Evolutionary conservation across 2,113 vertebrate genomes (phyloP).

Genomic region (Rhagologus leucostigma): DNA sequence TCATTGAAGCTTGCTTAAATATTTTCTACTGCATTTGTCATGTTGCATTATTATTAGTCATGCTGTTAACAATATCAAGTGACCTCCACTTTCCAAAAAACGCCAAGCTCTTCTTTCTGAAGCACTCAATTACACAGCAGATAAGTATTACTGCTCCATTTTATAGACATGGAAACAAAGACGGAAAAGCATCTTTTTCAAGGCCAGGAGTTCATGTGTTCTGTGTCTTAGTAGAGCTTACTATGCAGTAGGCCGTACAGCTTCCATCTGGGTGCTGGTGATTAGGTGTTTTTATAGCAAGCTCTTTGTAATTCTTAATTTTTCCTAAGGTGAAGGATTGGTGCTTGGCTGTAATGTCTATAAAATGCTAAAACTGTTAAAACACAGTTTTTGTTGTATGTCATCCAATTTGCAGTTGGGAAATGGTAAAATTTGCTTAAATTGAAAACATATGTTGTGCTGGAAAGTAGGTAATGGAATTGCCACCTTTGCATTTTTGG

Average conservation of each 20-base stretch:
- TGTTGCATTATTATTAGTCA: not conserved
- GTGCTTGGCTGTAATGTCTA: constrained; percentile 8
- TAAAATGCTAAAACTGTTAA: constrained; percentile 53
- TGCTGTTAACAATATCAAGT: not conserved
- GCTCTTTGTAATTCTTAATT: constrained; percentile 32
- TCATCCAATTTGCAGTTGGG: constrained; percentile 55
- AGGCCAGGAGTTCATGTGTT: not conserved
- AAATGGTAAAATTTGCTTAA: constrained; percentile 33
- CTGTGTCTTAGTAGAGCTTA: not conserved
- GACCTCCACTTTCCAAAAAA: not conserved
- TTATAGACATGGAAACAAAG: not conserved
- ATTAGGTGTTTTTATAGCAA: constrained; percentile 38
- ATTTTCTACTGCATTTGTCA: not conserved
- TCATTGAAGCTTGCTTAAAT: not conserved
- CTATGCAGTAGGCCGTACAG: not conserved
- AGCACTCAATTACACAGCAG: not conserved
- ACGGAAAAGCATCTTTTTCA: not conserved
- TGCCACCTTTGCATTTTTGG: constrained; percentile 18
- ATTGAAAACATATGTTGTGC: constrained; percentile 37
- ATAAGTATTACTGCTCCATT: not conserved
- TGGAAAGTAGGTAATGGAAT: not conserved
- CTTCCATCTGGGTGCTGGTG: constrained; percentile 11
- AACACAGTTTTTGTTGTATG: constrained; percentile 57
- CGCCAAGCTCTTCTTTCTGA: not conserved
- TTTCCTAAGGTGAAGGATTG: constrained; percentile 34